Evolutionary conservation across 2,888 invertebrate genomes (phyloP).

Genomic region (Platycheirus rosarum): DNA sequence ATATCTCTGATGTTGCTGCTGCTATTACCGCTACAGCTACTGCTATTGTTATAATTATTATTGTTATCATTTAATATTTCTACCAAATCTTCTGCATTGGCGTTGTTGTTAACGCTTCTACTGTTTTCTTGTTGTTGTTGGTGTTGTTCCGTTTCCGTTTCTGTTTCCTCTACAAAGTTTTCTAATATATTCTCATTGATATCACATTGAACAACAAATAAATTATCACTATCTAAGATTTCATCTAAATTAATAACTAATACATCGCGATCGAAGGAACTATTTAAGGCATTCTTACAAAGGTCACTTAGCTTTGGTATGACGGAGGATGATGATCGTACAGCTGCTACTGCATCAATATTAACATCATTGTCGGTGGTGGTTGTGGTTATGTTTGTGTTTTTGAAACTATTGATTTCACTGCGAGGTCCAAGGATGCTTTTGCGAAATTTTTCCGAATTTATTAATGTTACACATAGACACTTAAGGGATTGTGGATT

Average conservation of each 20-base stretch:
- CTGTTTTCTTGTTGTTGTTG: slow-evolving; percentile 44
- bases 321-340: slow-evolving; percentile 61
- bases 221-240: slow-evolving; percentile 80
- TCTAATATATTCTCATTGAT: slow-evolving; percentile 81
- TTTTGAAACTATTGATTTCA: slow-evolving; percentile 52
- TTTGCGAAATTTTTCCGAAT: slow-evolving; percentile 76
- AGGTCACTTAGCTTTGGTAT: slow-evolving; percentile 83
- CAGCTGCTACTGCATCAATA: slow-evolving; percentile 47
- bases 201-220: slow-evolving; percentile 82
- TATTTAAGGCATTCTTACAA: slow-evolving; percentile 83
- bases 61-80: slow-evolving; percentile 73
- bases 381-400: neutral
- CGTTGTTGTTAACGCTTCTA: slow-evolving; percentile 22
- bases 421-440: slow-evolving; percentile 49
- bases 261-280: slow-evolving; percentile 80
- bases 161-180: slow-evolving; percentile 74
- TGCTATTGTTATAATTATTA: slow-evolving; percentile 56
- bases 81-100: slow-evolving; percentile 56
- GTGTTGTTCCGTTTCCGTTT: slow-evolving; percentile 38
- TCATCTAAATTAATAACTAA: slow-evolving; percentile 81
- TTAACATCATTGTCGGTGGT: slow-evolving; percentile 32
- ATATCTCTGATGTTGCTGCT: neutral
- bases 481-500: slow-evolving; percentile 77
- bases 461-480: slow-evolving; percentile 76
- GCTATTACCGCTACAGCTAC: slow-evolving; percentile 16